Evolutionary conservation across 2,888 invertebrate species (phyloP).

Genomic region (Beris chalybata): DNA sequence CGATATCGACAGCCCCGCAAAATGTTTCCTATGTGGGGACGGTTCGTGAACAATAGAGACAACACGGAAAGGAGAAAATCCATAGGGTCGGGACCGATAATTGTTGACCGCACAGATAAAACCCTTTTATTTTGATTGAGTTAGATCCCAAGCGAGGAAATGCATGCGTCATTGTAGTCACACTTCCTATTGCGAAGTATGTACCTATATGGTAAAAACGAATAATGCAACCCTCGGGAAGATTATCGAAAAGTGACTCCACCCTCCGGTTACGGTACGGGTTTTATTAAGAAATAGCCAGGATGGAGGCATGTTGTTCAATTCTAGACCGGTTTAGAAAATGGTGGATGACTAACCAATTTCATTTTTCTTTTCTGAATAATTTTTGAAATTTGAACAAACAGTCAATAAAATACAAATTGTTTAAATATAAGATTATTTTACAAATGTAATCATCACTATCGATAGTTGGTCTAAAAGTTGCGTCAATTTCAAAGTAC

Average conservation of each 20-base stretch:
- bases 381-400: too few species aligned
- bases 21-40: slow-evolving; percentile 3
- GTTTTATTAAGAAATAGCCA: neutral
- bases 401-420: too few species aligned
- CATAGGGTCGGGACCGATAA: neutral
- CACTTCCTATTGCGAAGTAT: neutral
- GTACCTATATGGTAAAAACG: neutral
- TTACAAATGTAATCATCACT: too few species aligned
- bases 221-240: slow-evolving; percentile 10
- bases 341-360: too few species aligned
- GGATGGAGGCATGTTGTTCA: neutral
- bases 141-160: slow-evolving; percentile 1
- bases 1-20: slow-evolving; percentile 5
- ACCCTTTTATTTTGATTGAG: slow-evolving; percentile 10
- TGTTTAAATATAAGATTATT: too few species aligned
- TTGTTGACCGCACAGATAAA: neutral
- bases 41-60: neutral
- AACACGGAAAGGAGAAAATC: neutral
- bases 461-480: too few species aligned
- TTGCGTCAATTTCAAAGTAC: too few species aligned
- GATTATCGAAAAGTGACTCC: slow-evolving; percentile 22
- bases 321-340: neutral
- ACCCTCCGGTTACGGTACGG: slow-evolving; percentile 2
- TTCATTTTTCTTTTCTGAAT: too few species aligned
- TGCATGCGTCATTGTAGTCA: neutral